phyloP scores from a whole-genome alignment of 2,113 vertebrate species.

The Ictidomys tridecemlineatus region DNA sequence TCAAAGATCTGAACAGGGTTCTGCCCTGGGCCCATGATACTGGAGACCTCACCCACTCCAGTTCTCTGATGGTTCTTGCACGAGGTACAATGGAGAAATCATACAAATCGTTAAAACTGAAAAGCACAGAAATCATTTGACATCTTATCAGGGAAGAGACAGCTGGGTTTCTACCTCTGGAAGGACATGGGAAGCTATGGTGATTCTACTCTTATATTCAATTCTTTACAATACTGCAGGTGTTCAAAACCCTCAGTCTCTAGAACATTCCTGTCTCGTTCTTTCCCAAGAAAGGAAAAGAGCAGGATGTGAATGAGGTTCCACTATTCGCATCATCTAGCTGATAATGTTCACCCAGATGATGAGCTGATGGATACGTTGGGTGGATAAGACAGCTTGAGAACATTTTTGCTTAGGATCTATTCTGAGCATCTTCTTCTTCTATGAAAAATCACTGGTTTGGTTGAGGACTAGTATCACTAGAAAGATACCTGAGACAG shows the following conservation, averaged over 20 bases:
- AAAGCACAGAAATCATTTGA: neutral
- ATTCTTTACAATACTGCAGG: neutral
- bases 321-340: neutral
- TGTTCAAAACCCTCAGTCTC: neutral
- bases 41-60: neutral
- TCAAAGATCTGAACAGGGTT: neutral
- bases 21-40: neutral
- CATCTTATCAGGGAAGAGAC: neutral
- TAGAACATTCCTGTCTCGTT: neutral
- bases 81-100: neutral
- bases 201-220: neutral
- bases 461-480: neutral
- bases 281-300: neutral
- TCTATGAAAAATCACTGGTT: neutral
- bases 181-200: neutral
- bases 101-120: neutral
- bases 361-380: neutral
- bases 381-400: accelerated
- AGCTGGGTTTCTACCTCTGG: neutral
- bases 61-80: neutral
- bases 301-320: neutral
- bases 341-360: neutral
- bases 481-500: neutral
- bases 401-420: neutral
- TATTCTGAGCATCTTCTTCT: neutral